Conservation (phyloP, 2,888 invertebrate genomes). For the Sclerodermus sp. region DNA sequence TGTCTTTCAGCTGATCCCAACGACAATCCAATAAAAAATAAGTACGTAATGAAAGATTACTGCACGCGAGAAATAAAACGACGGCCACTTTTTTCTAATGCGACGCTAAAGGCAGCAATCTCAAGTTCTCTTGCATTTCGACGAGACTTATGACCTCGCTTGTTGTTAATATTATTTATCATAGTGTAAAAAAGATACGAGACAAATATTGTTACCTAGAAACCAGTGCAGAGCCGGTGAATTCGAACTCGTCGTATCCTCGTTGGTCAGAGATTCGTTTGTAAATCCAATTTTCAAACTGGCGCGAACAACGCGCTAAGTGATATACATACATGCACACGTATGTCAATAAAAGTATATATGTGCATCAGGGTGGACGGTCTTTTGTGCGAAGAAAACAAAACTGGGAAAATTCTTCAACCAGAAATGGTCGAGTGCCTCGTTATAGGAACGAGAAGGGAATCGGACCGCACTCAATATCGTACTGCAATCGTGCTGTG, state of each 20-base stretch:
- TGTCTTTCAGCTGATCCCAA: no score
- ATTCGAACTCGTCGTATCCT: conserved; percentile 31
- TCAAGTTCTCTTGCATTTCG: no score
- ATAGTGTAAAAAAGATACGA: not conserved
- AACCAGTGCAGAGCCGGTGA: conserved; percentile 11
- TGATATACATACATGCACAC: conserved; percentile 19
- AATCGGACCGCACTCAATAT: conserved; percentile 35
- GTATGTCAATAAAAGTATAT: not conserved
- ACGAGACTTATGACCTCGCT: not conserved
- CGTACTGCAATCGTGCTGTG: conserved; percentile 41
- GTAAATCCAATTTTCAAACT: not conserved
- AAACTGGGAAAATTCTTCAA: no score
- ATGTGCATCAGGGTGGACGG: conserved; percentile 35
- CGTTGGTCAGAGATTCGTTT: conserved; percentile 27
- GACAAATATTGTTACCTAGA: not conserved
- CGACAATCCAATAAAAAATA: conserved; percentile 1
- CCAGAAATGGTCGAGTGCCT: no score
- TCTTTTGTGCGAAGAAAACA: conserved; percentile 25
- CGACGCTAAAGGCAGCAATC: conserved; percentile 7
- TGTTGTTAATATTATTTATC: not conserved
- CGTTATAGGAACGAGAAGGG: no score
- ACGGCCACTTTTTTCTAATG: no score
- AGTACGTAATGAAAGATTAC: conserved; percentile 8
- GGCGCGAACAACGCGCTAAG: no score
- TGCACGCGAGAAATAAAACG: conserved; percentile 4